Percentiles rank a stretch among this genome's conserved stretches.
phyloP scores from a whole-genome alignment of 1,140 invertebrate genomes.

The Drosophila athabasca region DNA sequence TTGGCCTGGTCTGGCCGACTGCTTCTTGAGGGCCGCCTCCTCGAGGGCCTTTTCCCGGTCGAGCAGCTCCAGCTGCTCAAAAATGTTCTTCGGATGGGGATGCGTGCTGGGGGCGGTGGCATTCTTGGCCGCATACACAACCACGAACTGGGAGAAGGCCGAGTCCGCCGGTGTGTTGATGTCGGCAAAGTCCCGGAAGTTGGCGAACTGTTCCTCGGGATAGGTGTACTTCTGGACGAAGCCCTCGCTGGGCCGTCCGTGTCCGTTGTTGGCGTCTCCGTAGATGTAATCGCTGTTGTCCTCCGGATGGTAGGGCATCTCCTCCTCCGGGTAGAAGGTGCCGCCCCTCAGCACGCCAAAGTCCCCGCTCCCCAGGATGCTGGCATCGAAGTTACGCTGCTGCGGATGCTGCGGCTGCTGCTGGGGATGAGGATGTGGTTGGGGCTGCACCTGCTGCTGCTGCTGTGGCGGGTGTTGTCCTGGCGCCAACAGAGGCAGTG shows the following conservation, averaged over 20 bases:
- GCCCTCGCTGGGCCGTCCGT: slow-evolving; percentile 85
- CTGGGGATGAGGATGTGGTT: slow-evolving; percentile 22
- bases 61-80: slow-evolving; percentile 90
- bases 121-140: slow-evolving; percentile 92
- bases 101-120: slow-evolving; percentile 80
- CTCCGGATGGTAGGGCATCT: slow-evolving; percentile 85
- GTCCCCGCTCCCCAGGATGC: slow-evolving; percentile 92
- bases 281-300: slow-evolving; percentile 85
- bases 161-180: slow-evolving; percentile 92
- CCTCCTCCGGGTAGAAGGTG: slow-evolving; percentile 88
- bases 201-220: slow-evolving; percentile 91
- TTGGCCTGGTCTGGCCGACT: slow-evolving; percentile 53
- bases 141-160: slow-evolving; percentile 91
- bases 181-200: slow-evolving; percentile 94
- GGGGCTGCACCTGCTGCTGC: slow-evolving; percentile 30
- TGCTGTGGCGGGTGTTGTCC: slow-evolving; percentile 30
- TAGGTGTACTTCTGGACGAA: slow-evolving; percentile 84
- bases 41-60: slow-evolving; percentile 86
- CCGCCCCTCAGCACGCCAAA: slow-evolving; percentile 94
- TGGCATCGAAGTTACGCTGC: slow-evolving; percentile 77
- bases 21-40: slow-evolving; percentile 74
- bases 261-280: slow-evolving; percentile 86
- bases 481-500: slow-evolving; percentile 45
- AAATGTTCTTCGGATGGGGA: slow-evolving; percentile 90
- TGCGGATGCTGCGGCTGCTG: slow-evolving; percentile 43